phyloP scores from a whole-genome alignment of 2,797 vertebrate species.

The Neomorphus geoffroyi region DNA sequence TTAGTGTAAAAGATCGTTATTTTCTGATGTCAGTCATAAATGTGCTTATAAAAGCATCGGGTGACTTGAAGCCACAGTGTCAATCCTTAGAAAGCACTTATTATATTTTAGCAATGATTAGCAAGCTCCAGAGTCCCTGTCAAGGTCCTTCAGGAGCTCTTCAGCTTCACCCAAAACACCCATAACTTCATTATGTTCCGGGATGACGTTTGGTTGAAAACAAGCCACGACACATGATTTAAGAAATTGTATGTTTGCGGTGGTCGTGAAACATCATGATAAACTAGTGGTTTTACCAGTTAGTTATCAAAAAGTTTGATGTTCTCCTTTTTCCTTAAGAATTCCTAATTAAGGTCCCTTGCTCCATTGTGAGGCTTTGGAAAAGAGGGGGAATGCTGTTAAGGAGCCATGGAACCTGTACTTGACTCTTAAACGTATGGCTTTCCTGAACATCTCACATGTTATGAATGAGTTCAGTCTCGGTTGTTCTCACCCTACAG shows the following conservation, averaged over 20 bases:
- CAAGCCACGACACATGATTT: background rate
- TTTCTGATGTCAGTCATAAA: background rate
- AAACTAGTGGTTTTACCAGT: background rate
- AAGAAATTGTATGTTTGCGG: background rate
- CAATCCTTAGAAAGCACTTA: background rate
- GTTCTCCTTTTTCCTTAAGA: background rate
- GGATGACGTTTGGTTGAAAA: background rate
- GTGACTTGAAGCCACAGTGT: background rate
- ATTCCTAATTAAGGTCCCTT: background rate
- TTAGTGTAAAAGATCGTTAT: background rate
- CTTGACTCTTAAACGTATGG: rapidly evolving
- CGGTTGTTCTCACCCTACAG: background rate
- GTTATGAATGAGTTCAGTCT: background rate
- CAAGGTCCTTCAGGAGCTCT: background rate
- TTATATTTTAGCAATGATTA: background rate
- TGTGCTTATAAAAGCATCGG: background rate
- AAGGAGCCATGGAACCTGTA: background rate
- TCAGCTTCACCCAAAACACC: background rate
- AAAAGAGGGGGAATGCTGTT: background rate
- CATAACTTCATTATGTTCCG: background rate
- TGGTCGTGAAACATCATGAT: background rate
- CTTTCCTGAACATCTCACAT: background rate
- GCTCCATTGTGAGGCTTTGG: background rate
- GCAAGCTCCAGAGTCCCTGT: background rate
- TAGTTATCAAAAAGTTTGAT: background rate